These are phyloP conservation scores for Lasioglossum malachurum DNA, from an alignment of 2,888 invertebrate genomes.

Conservation along the genomic window DNA sequence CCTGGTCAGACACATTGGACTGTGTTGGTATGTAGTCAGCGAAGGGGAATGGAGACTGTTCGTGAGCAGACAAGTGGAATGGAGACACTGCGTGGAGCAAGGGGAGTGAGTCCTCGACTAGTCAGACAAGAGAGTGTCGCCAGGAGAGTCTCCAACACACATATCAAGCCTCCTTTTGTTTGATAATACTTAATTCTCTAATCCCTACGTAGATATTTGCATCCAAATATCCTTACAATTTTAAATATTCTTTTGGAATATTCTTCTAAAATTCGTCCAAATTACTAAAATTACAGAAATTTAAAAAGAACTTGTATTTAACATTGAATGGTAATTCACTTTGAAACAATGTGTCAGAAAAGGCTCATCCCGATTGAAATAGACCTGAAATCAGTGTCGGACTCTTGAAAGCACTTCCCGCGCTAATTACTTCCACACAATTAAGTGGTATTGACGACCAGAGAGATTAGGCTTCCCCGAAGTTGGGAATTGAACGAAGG, in stretches of 20 bases:
- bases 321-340: neutral
- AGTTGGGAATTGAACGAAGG: conserved; percentile 35
- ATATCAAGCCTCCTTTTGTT: neutral
- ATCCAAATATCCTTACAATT: neutral
- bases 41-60: neutral
- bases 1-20: neutral
- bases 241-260: neutral
- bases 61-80: conserved; percentile 24
- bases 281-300: neutral
- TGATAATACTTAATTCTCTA: neutral
- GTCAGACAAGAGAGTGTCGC: neutral
- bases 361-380: neutral
- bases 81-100: neutral
- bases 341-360: neutral
- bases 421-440: conserved; percentile 80
- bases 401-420: neutral
- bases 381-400: neutral
- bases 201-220: too few relatives aligned
- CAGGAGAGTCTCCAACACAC: neutral
- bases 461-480: conserved; percentile 62
- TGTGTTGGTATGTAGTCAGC: conserved; percentile 5
- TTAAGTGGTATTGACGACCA: conserved; percentile 76
- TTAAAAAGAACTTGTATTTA: neutral
- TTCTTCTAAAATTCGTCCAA: neutral
- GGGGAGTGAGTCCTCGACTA: neutral